Conservation (phyloP, 1,140 invertebrate genomes). For the Carcinoscorpius rotundicauda region DNA sequence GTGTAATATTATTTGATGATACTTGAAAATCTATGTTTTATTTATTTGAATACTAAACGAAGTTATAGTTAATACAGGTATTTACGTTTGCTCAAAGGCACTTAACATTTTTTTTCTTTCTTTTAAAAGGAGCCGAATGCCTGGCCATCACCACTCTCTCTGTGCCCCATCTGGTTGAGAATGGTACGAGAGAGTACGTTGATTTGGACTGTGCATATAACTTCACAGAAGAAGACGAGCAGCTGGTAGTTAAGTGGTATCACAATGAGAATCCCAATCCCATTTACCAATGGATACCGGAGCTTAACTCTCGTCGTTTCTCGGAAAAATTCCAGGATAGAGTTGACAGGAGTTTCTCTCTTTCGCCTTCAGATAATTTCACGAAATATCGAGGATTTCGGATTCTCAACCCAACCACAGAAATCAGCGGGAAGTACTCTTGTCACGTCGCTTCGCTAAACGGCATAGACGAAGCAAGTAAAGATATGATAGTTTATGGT, state of each 20-base stretch:
- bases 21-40: no score
- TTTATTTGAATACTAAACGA: no score
- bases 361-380: slow-evolving; percentile 45
- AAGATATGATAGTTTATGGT: slow-evolving; percentile 55
- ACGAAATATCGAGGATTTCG: slow-evolving; percentile 61
- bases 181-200: slow-evolving; percentile 48
- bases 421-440: slow-evolving; percentile 59
- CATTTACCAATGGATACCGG: slow-evolving; percentile 69
- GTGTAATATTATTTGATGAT: no score
- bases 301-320: slow-evolving; percentile 43
- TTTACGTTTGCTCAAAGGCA: no score
- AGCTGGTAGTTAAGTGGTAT: slow-evolving; percentile 66
- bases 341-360: slow-evolving; percentile 52
- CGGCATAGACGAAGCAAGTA: slow-evolving; percentile 50
- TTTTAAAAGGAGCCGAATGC: no score
- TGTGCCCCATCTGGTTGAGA: slow-evolving; percentile 45
- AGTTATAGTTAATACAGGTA: no score
- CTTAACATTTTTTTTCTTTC: no score
- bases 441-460: slow-evolving; percentile 61
- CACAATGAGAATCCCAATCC: slow-evolving; percentile 49
- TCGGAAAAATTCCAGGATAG: slow-evolving; percentile 47
- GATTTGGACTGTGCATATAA: slow-evolving; percentile 63
- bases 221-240: slow-evolving; percentile 39
- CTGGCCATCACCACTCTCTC: slow-evolving; percentile 11
- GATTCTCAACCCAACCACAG: slow-evolving; percentile 53